These are phyloP conservation scores for Alosa sapidissima DNA, from an alignment of 2,797 vertebrate species.

Conservation along the genomic window DNA sequence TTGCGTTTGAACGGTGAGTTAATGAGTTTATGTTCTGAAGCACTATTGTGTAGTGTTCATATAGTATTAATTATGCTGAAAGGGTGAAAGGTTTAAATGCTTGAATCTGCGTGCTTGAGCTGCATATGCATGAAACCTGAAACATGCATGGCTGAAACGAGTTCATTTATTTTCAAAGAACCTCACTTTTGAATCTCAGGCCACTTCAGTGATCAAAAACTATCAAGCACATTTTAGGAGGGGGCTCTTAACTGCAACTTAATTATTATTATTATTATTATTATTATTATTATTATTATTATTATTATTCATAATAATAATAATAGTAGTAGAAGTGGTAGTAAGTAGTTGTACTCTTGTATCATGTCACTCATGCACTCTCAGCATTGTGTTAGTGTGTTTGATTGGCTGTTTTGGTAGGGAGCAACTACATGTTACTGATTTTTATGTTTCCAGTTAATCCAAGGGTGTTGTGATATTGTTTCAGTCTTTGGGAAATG, in stretches of 20 bases:
- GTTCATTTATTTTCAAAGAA: neutral
- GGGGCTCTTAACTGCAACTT: neutral
- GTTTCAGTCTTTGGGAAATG: conserved; percentile 38
- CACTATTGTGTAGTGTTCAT: neutral
- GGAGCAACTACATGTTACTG: conserved; percentile 7
- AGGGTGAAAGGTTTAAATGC: neutral
- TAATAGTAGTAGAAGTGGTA: neutral
- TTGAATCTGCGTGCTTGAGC: neutral
- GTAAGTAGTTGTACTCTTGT: neutral
- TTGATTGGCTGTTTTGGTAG: neutral
- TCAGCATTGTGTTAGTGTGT: too few species aligned
- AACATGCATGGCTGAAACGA: neutral
- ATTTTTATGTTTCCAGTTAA: conserved; percentile 49
- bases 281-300: neutral
- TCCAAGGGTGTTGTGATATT: conserved; percentile 47
- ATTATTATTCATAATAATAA: neutral
- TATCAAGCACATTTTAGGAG: neutral
- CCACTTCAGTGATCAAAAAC: neutral
- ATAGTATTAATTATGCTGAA: neutral
- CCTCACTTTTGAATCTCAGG: neutral
- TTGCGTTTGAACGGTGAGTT: neutral
- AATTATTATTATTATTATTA: neutral
- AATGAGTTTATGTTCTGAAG: neutral
- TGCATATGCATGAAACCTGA: neutral
- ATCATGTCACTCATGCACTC: too few species aligned